phyloP scores from a whole-genome alignment of 2,888 invertebrate genomes.

The Eulithis prunata region DNA sequence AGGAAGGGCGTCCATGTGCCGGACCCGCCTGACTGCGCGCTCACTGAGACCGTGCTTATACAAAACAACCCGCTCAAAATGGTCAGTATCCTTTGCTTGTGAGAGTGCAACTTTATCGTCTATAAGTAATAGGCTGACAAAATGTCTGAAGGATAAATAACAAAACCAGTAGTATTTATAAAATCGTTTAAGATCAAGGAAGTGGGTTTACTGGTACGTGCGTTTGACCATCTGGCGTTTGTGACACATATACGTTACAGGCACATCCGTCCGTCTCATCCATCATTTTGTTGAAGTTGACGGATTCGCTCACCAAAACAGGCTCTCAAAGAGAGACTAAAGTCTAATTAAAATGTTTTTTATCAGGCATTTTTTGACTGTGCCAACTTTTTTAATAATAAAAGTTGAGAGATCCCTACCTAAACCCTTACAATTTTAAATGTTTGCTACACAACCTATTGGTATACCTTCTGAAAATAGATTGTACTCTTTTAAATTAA shows the following conservation, averaged over 20 bases:
- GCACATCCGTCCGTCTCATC: neutral
- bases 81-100: constrained; percentile 79
- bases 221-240: neutral
- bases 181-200: neutral
- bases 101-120: no score
- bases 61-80: constrained; percentile 97
- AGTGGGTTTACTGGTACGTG: neutral
- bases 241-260: neutral
- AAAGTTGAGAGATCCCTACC: neutral
- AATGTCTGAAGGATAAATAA: no score
- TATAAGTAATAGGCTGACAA: no score
- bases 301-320: neutral
- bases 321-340: neutral
- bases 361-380: neutral
- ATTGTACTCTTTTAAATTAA: no score
- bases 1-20: constrained; percentile 95
- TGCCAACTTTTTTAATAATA: neutral
- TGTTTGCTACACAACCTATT: neutral
- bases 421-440: neutral
- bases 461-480: neutral
- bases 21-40: constrained; percentile 92
- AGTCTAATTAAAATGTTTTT: neutral
- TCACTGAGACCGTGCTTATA: constrained; percentile 97
- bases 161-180: neutral
- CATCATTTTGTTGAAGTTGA: neutral